Conservation (phyloP, 2,113 vertebrate species). For the Abramis brama region DNA sequence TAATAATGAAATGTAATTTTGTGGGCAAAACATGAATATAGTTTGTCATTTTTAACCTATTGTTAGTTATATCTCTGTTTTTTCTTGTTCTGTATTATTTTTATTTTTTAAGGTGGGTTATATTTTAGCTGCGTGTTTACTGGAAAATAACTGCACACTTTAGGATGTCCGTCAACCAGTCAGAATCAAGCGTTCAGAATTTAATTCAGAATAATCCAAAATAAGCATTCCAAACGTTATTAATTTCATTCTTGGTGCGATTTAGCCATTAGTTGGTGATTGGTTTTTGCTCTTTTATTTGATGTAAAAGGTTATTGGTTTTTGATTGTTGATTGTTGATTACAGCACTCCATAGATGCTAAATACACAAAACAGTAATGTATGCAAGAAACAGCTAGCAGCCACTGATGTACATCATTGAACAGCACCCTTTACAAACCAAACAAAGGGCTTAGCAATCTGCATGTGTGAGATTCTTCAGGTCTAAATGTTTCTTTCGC, state of each 20-base stretch:
- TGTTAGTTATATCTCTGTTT: too few species aligned
- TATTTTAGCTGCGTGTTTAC: too few species aligned
- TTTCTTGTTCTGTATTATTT: too few species aligned
- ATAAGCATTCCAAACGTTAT: background rate
- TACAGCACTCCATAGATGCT: background rate
- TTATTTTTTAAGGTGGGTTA: too few species aligned
- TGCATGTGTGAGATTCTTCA: background rate
- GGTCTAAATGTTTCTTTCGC: background rate
- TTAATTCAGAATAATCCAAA: background rate
- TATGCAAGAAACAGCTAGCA: background rate
- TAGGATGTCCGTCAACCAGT: too few species aligned
- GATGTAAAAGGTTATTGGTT: background rate
- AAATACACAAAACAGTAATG: background rate
- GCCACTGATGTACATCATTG: background rate
- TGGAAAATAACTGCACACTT: too few species aligned
- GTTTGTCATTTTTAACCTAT: too few species aligned
- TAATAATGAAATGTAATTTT: too few species aligned
- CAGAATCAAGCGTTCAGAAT: too few species aligned
- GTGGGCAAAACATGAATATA: too few species aligned
- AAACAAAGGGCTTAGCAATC: background rate
- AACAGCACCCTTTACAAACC: background rate
- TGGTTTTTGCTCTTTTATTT: background rate
- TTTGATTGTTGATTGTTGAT: background rate
- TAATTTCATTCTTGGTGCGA: background rate
- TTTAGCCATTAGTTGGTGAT: background rate